A percentile compares a stretch with the other conserved stretches of the same genome.
Conservation (phyloP, 2,797 vertebrate species). For the Chaetodon trifasciatus region DNA sequence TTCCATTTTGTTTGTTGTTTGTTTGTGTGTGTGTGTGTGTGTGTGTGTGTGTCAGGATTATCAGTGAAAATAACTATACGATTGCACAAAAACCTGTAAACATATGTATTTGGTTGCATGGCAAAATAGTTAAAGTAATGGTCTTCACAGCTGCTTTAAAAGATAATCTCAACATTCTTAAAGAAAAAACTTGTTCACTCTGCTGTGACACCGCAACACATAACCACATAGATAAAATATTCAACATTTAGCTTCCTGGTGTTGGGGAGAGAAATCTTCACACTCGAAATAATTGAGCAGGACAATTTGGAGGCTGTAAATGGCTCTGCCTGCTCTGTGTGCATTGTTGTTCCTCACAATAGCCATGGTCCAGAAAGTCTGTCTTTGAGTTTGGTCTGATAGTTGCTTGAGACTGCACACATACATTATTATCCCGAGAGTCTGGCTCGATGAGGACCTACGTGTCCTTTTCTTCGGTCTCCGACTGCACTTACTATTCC, state of each 20-base stretch:
- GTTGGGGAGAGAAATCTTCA: slow-evolving; percentile 52
- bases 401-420: slow-evolving; percentile 55
- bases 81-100: neutral
- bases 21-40: too few relatives aligned
- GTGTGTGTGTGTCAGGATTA: slow-evolving; percentile 2
- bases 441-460: slow-evolving; percentile 22
- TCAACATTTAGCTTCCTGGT: slow-evolving; percentile 25
- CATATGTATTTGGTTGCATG: slow-evolving; percentile 1
- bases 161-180: neutral
- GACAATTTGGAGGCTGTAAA: slow-evolving; percentile 55
- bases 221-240: slow-evolving; percentile 23
- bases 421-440: slow-evolving; percentile 38
- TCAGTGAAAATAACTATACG: neutral
- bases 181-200: neutral
- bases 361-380: slow-evolving; percentile 44
- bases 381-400: slow-evolving; percentile 73
- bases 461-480: slow-evolving; percentile 12
- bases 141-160: neutral
- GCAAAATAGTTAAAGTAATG: neutral
- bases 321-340: slow-evolving; percentile 30
- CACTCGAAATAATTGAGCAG: slow-evolving; percentile 41
- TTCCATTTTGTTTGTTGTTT: neutral
- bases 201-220: slow-evolving; percentile 25
- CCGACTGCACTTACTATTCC: slow-evolving; percentile 15
- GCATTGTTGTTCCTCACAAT: slow-evolving; percentile 35